Evolutionary conservation across 1,140 invertebrate species (phyloP).

Genomic region (Pollicipes pollicipes): DNA sequence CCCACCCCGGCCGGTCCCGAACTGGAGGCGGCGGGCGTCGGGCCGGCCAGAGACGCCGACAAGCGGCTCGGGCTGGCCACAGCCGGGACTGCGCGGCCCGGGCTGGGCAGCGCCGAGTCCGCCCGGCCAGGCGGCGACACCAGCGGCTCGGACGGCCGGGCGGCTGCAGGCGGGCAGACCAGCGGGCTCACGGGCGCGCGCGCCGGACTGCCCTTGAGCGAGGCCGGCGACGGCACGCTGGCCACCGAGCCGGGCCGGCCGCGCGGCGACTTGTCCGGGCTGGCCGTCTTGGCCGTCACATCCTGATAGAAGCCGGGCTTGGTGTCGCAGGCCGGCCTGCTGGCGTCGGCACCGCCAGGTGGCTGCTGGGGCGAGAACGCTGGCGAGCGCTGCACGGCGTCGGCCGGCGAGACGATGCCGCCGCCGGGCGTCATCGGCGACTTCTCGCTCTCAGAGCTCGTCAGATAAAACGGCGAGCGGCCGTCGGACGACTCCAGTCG

Average conservation of each 20-base stretch:
- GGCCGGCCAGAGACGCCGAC: too few relatives aligned
- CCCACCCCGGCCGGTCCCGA: neutral
- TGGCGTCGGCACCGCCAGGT: neutral
- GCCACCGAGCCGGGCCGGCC: neutral
- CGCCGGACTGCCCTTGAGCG: neutral
- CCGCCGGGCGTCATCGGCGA: constrained; percentile 1
- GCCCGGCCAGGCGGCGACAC: neutral
- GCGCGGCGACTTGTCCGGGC: neutral
- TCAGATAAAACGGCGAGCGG: neutral
- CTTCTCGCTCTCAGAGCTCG: constrained; percentile 2
- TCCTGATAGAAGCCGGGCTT: constrained; percentile 61
- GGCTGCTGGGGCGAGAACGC: constrained; percentile 3
- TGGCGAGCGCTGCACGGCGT: constrained; percentile 1
- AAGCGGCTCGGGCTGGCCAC: neutral
- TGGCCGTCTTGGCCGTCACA: constrained; percentile 23
- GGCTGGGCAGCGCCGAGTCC: neutral
- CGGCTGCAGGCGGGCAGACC: neutral
- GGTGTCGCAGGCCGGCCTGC: constrained; percentile 34
- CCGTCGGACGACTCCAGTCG: neutral
- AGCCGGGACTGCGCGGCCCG: neutral
- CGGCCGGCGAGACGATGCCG: neutral
- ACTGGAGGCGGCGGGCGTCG: neutral
- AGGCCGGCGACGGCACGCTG: neutral
- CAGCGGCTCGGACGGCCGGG: neutral
- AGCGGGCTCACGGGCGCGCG: neutral